These are phyloP conservation scores for Zaprionus nigranus DNA, from an alignment of 1,140 invertebrate species.

Conservation along the genomic window DNA sequence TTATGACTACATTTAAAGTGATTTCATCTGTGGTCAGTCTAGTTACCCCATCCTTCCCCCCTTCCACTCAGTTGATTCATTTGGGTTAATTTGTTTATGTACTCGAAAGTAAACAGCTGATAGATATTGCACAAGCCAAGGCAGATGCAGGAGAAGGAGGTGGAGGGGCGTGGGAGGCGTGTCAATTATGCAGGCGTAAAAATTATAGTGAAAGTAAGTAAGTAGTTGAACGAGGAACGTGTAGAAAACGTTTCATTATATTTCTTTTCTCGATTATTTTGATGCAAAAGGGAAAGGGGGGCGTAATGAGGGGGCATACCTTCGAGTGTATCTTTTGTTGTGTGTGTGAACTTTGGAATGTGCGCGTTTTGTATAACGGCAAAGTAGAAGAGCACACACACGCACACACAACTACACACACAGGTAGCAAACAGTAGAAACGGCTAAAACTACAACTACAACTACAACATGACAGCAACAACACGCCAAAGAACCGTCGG, in stretches of 20 bases:
- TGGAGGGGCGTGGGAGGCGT: background rate
- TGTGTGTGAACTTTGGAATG: conserved; percentile 17
- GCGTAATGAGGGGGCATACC: background rate
- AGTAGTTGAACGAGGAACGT: conserved; percentile 11
- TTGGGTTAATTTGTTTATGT: background rate
- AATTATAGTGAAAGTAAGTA: conserved; percentile 13
- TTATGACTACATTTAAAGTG: conserved; percentile 15
- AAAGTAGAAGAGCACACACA: conserved; percentile 10
- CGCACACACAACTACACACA: conserved; percentile 12
- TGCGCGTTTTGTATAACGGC: conserved; percentile 13
- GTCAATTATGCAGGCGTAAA: conserved; percentile 8
- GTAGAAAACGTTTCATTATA: conserved; percentile 10
- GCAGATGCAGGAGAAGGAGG: background rate
- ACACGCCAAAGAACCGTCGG: conserved; percentile 59
- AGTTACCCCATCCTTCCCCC: background rate
- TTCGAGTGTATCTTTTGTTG: too few relatives aligned
- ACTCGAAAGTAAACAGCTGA: background rate
- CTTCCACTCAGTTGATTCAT: conserved; percentile 10
- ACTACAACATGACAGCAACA: conserved; percentile 32
- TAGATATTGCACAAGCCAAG: background rate
- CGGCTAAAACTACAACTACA: conserved; percentile 30
- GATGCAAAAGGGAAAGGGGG: background rate
- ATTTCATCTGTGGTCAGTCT: conserved; percentile 10
- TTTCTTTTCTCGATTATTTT: background rate
- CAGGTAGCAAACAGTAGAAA: conserved; percentile 30